Base-by-base conservation (phyloP, 2,888 invertebrate genomes). In the Noctuana brunneofusca region DNA sequence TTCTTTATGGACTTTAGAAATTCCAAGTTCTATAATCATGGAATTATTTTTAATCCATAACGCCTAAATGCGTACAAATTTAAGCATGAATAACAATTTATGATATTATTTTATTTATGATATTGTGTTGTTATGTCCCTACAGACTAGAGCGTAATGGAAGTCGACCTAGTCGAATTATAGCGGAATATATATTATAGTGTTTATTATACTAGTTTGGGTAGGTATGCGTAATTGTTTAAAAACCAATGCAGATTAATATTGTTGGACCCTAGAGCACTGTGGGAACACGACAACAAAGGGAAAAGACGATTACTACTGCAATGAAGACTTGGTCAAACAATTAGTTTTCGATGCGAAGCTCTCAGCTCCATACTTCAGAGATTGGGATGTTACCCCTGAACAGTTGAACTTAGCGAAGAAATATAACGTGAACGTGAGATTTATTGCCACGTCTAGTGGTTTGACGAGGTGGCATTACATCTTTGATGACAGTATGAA, bases 401-500 rank as follows among this genome's bases (percentile, higher is more conserved):
- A 87, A 16, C 93, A 94, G 60, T 77, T 84, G 66, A 80, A 90
- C 4, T 75, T 96, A 12, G 94, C 96, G 2, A 81, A 92, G 58
- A 84, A 87, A 48, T 97, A 96, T 74, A 95, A 95, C 67, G 95
- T 96, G 3, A 95, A 94, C 46, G 86, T 97, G 16, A 92, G 97
- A 49, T 97, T 97, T 80, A 95, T 97, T 22, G 96, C 97, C 0
- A 97, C 98, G 0, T 96, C 97, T 82, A 97, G 97, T 75, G 98
- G 98, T 0, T 86, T 98, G 0, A 97, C 97, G 0, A 92, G 97
- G 58, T 97, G 97, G 97, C 96, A 97, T 80, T 95, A 95, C 70
- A 93, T 95, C 49, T 92, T 92, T 63, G 93, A 93, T 41, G 91
- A 93, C 43, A 85, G 92, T 16, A 94, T 94, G 72, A 93, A 93